Percentiles rank a stretch among this genome's conserved stretches.
These are phyloP conservation scores for Syngnathus typhle DNA, from an alignment of 2,113 vertebrate species.

Conservation along the genomic window DNA sequence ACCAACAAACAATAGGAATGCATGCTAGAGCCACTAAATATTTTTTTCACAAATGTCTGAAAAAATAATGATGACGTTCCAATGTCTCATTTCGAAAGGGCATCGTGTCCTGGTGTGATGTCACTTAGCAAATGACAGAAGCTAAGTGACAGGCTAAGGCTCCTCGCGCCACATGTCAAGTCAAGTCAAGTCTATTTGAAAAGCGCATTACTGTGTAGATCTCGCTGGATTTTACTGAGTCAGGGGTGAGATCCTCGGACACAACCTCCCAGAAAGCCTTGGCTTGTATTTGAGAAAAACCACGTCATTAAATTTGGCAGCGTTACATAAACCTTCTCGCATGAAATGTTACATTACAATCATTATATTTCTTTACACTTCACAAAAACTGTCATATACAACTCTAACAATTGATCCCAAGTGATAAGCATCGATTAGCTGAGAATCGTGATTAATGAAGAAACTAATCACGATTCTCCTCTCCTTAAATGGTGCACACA, in stretches of 20 bases:
- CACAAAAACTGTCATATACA: not conserved
- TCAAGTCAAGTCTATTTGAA: slow-evolving; percentile 31
- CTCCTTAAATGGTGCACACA: not conserved
- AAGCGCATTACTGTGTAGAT: slow-evolving; percentile 11
- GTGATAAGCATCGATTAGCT: not conserved
- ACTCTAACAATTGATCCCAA: not conserved
- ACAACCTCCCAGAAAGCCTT: slow-evolving; percentile 1
- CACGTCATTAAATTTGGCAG: not conserved
- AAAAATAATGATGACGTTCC: not conserved
- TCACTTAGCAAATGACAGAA: slow-evolving; percentile 37
- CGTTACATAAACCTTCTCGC: slow-evolving; percentile 3
- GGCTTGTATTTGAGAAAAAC: slow-evolving; percentile 3
- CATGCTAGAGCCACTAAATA: not conserved
- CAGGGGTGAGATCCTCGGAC: not conserved
- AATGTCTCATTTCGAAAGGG: slow-evolving; percentile 9
- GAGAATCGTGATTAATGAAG: not conserved
- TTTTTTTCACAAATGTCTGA: too few relatives aligned
- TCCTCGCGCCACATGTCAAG: slow-evolving; percentile 33
- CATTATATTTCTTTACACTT: not conserved
- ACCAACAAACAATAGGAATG: not conserved
- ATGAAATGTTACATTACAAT: not conserved
- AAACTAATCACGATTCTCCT: not conserved
- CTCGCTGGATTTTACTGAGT: slow-evolving; percentile 16
- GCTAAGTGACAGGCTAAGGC: slow-evolving; percentile 34
- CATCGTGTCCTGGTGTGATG: slow-evolving; percentile 23